phyloP scores from a whole-genome alignment of 2,113 vertebrate genomes.

The Grus americana region DNA sequence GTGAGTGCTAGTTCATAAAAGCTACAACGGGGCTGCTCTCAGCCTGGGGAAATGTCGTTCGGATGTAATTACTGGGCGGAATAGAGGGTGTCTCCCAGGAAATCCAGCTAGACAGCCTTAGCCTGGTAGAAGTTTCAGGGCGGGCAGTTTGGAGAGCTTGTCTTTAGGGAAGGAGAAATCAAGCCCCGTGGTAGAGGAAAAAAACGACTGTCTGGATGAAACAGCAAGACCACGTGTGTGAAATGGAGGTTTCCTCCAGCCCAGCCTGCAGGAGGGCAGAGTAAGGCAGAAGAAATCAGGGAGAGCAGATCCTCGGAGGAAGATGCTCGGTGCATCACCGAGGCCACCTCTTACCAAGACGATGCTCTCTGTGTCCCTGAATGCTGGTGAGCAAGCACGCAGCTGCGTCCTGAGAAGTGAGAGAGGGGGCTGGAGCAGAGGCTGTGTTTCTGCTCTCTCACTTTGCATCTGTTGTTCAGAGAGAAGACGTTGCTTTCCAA shows the following conservation, averaged over 20 bases:
- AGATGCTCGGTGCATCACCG: not conserved
- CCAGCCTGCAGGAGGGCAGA: too few species aligned
- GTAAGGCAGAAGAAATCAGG: not conserved
- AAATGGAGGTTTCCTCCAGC: not conserved
- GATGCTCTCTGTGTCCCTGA: not conserved
- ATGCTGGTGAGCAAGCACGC: accelerated
- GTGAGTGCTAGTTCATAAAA: not conserved
- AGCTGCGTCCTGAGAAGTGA: not conserved
- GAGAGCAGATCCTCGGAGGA: not conserved
- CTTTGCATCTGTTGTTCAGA: not conserved
- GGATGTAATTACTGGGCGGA: not conserved
- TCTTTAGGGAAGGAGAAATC: not conserved
- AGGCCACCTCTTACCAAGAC: not conserved
- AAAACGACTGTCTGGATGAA: not conserved
- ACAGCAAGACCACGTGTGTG: accelerated
- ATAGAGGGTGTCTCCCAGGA: not conserved
- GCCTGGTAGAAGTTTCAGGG: not conserved
- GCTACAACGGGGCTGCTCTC: not conserved
- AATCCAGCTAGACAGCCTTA: not conserved
- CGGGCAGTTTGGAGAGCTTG: not conserved
- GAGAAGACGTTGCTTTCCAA: not conserved
- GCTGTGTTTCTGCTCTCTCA: not conserved
- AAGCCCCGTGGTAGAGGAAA: not conserved
- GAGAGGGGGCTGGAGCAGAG: not conserved
- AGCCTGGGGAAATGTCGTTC: not conserved